A percentile compares a stretch with the other conserved stretches of the same genome.
phyloP scores from a whole-genome alignment of 2,113 vertebrate species.

The Seriola quinqueradiata region DNA sequence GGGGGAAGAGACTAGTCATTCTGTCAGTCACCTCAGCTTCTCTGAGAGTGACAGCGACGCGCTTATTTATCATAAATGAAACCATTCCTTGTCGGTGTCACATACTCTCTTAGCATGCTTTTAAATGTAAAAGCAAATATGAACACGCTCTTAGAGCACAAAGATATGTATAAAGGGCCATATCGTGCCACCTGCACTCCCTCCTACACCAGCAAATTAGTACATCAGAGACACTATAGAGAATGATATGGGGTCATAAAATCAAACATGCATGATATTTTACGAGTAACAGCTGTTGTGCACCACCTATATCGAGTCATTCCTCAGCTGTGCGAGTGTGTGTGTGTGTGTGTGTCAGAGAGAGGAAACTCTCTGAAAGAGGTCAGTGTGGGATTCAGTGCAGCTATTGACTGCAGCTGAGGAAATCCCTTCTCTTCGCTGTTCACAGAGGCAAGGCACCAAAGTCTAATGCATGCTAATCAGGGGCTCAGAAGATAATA shows the following conservation, averaged over 20 bases:
- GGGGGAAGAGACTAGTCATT: slow-evolving; percentile 30
- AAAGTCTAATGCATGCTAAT: slow-evolving; percentile 69
- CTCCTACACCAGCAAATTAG: slow-evolving; percentile 18
- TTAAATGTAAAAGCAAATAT: slow-evolving; percentile 37
- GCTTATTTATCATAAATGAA: slow-evolving; percentile 44
- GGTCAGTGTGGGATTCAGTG: slow-evolving; percentile 57
- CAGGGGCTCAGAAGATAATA: slow-evolving; percentile 62
- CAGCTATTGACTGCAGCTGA: slow-evolving; percentile 69
- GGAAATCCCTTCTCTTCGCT: slow-evolving; percentile 72
- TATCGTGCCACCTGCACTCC: slow-evolving; percentile 29
- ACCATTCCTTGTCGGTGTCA: slow-evolving; percentile 31
- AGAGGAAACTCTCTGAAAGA: slow-evolving; percentile 54
- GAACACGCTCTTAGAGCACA: not conserved
- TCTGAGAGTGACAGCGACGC: slow-evolving; percentile 41
- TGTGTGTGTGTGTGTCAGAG: slow-evolving; percentile 11
- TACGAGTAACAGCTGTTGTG: slow-evolving; percentile 28
- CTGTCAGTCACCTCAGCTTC: slow-evolving; percentile 49
- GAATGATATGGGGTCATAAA: slow-evolving; percentile 48
- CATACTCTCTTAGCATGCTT: not conserved
- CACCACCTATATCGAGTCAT: slow-evolving; percentile 22
- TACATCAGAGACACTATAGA: slow-evolving; percentile 23
- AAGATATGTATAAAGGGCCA: slow-evolving; percentile 10
- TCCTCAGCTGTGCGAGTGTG: slow-evolving; percentile 12
- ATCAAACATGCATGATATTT: slow-evolving; percentile 51
- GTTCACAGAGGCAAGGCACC: slow-evolving; percentile 51